These are phyloP conservation scores for Pyrgilauda ruficollis DNA, from an alignment of 2,113 vertebrate species.

Conservation along the genomic window DNA sequence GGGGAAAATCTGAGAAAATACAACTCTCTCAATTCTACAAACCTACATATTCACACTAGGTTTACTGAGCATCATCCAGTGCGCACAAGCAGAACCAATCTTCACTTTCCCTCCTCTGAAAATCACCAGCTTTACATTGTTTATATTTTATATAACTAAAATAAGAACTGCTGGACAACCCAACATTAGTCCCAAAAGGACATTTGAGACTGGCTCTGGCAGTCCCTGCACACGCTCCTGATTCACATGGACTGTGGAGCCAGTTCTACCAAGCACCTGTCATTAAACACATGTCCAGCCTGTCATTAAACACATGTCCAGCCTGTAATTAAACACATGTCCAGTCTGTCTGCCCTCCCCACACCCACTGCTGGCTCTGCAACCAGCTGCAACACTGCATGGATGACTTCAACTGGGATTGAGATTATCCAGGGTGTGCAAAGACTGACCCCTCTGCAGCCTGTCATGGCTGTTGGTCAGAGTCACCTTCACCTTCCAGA, in stretches of 20 bases:
- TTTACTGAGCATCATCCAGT: neutral
- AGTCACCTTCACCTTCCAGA: neutral
- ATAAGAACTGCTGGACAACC: neutral
- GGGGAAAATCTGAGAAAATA: neutral
- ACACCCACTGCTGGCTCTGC: neutral
- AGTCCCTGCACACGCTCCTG: accelerated
- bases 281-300: neutral
- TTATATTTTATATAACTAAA: neutral
- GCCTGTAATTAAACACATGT: neutral
- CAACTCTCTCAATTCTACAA: neutral
- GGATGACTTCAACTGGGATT: neutral
- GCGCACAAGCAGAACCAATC: neutral
- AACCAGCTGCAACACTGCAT: neutral
- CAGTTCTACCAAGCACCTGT: neutral
- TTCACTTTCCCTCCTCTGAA: neutral
- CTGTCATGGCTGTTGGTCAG: neutral
- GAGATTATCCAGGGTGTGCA: neutral
- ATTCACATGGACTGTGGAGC: accelerated
- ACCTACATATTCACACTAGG: neutral
- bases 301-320: neutral
- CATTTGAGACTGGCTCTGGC: neutral
- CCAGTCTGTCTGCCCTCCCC: neutral
- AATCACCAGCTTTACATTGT: neutral
- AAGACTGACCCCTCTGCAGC: neutral
- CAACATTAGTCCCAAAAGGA: neutral